Evolutionary conservation across 2,888 invertebrate genomes (phyloP).

Genomic region (Poecilus cupreus): DNA sequence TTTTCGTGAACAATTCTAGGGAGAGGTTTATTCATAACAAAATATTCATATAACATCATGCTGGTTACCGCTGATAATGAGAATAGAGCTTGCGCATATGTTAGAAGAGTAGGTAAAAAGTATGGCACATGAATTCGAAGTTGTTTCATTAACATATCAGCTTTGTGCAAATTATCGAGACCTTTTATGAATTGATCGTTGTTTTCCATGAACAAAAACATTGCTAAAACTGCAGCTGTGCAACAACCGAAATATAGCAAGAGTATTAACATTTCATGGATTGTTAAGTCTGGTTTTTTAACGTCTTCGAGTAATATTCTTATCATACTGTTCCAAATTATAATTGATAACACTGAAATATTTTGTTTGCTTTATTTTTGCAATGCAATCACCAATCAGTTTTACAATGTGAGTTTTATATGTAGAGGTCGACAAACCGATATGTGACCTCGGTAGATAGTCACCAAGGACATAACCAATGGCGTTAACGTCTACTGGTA

Average conservation of each 20-base stretch:
- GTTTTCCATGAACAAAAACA: constrained; percentile 13
- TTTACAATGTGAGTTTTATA: not conserved
- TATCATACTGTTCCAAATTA: constrained; percentile 47
- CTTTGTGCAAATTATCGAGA: constrained; percentile 34
- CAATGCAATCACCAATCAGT: not conserved
- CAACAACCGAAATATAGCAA: constrained; percentile 23
- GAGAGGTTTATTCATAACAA: constrained; percentile 52
- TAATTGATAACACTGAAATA: constrained; percentile 46
- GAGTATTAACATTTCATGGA: constrained; percentile 45
- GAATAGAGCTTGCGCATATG: not conserved
- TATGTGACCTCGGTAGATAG: too few relatives aligned
- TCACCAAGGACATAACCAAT: too few relatives aligned
- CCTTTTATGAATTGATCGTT: constrained; percentile 20
- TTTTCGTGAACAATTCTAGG: constrained; percentile 66
- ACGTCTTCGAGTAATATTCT: constrained; percentile 32
- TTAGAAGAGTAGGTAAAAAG: not conserved
- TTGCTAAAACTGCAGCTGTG: constrained; percentile 22
- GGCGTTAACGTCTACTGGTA: too few relatives aligned
- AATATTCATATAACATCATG: constrained; percentile 26
- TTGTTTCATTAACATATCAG: constrained; percentile 52
- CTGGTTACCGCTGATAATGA: not conserved
- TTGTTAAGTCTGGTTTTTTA: constrained; percentile 45
- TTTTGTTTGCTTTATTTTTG: not conserved
- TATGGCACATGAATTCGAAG: constrained; percentile 35
- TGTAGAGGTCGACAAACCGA: too few relatives aligned